Base-by-base conservation (phyloP, 2,113 vertebrate genomes). In the Heloderma charlesbogerti region DNA sequence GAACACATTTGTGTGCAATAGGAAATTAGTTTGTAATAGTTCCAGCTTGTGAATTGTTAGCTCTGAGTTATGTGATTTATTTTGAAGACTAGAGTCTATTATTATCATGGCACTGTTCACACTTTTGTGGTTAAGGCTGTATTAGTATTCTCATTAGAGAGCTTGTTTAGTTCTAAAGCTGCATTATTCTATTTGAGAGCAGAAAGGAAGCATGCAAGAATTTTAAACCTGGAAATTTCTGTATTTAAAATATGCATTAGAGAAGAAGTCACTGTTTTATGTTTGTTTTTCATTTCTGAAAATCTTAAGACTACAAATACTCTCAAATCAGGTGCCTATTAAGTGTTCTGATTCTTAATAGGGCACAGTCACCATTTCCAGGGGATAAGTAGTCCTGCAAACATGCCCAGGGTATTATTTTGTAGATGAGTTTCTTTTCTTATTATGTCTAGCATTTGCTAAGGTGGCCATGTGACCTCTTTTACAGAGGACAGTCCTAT, bases 1-100 rank as follows among this genome's bases (percentile, higher is more conserved):
- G 81, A 93, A 7, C 20, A 87, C 27, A 27, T 20, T 1, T 48
- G 31, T 72, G 74, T 66, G 15, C 84, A 92, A 87, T n/a, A 71
- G 0, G 83, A n/a, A 91, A 86, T 86, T 90, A 88, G 54, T 82
- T 92, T 87, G 54, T 25, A 91, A 80, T 54, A 1, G 7, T 85
- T 93, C 51, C 87, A 20, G 13, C 0, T 0, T 40, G 67, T 75
- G 87, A 91, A 92, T 93, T 93, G 1, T 43, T 94, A 57, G 0
- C 0, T 88, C 34, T 92, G 22, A 13, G 90, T 69, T 84, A 83
- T 4, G 0, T 0, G 0, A 88, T 88, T 88, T 78, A 34, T 67
- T 93, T 95, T 91, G 78, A 88, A 93, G 48, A 37, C 69, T 82
- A 10, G 29, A 78, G 10, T 89, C 91, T 86, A 84, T 88, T 67